These are phyloP conservation scores for Nematolebias whitei DNA, from an alignment of 2,113 vertebrate genomes.

Conservation along the genomic window DNA sequence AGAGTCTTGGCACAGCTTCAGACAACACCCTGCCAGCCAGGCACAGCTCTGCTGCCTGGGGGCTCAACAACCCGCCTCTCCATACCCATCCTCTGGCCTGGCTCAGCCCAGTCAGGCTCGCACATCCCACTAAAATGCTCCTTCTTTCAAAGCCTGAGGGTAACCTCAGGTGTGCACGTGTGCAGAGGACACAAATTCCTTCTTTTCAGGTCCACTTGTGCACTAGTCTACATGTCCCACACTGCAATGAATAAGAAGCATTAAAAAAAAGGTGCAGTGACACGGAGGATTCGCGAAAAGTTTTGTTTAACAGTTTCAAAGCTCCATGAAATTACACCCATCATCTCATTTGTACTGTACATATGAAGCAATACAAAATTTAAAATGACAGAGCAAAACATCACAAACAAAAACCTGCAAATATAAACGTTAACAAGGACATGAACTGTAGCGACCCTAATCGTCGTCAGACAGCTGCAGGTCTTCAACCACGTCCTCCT, in stretches of 20 bases:
- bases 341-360: conserved; percentile 55
- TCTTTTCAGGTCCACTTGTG: conserved; percentile 21
- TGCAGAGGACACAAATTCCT: conserved; percentile 15
- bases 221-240: conserved; percentile 15
- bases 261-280: too few species aligned
- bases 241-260: conserved; percentile 20
- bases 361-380: conserved; percentile 29
- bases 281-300: background rate
- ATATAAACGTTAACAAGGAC: background rate
- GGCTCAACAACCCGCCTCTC: conserved; percentile 58
- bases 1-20: conserved; percentile 78
- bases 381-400: conserved; percentile 11
- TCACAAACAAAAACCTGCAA: conserved; percentile 9
- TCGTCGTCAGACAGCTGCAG: conserved; percentile 89
- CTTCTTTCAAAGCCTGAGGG: conserved; percentile 47
- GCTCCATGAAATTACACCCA: conserved; percentile 41
- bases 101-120: conserved; percentile 29
- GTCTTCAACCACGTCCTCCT: conserved; percentile 89
- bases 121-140: conserved; percentile 47
- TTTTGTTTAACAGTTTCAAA: conserved; percentile 4
- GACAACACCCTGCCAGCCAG: conserved; percentile 75
- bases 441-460: conserved; percentile 46
- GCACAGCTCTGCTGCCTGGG: conserved; percentile 64
- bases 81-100: conserved; percentile 43
- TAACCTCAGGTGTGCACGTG: conserved; percentile 62